phyloP scores from a whole-genome alignment of 1,140 invertebrate species.

The Caenorhabditis inopinata region DNA sequence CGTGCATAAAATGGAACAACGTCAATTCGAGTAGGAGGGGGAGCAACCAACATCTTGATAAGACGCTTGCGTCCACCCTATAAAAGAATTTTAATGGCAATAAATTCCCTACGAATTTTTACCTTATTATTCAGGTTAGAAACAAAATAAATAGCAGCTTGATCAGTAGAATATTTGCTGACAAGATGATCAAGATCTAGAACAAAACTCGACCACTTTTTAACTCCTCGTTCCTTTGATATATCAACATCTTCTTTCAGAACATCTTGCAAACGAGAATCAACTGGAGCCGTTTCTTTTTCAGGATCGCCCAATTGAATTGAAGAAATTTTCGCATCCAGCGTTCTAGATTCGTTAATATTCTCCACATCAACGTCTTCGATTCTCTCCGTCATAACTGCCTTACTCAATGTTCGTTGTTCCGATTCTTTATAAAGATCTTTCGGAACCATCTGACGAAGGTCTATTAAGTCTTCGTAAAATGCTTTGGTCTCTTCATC shows the following conservation, averaged over 20 bases:
- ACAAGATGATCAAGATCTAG: slow-evolving; percentile 38
- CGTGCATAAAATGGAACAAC: slow-evolving; percentile 49
- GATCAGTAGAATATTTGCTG: slow-evolving; percentile 46
- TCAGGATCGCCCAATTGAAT: not conserved
- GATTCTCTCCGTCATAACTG: slow-evolving; percentile 27
- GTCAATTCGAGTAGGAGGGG: slow-evolving; percentile 26
- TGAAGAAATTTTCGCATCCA: not conserved
- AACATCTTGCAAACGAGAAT: not conserved
- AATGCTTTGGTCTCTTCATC: slow-evolving; percentile 46
- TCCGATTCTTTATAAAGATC: slow-evolving; percentile 43
- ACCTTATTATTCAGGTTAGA: slow-evolving; percentile 46
- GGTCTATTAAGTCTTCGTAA: slow-evolving; percentile 44
- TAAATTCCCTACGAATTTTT: not conserved
- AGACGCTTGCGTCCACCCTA: slow-evolving; percentile 37
- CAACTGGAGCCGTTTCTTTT: not conserved
- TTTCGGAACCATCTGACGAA: slow-evolving; percentile 44
- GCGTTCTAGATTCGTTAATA: not conserved
- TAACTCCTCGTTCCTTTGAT: not conserved
- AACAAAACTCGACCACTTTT: slow-evolving; percentile 36
- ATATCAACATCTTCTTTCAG: not conserved
- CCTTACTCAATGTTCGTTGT: slow-evolving; percentile 18
- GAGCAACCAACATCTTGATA: slow-evolving; percentile 22
- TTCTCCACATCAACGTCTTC: slow-evolving; percentile 43
- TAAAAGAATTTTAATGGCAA: not conserved
- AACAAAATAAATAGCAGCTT: slow-evolving; percentile 45